Conservation (phyloP, 2,888 invertebrate genomes). For the Eupithecia tripunctaria region DNA sequence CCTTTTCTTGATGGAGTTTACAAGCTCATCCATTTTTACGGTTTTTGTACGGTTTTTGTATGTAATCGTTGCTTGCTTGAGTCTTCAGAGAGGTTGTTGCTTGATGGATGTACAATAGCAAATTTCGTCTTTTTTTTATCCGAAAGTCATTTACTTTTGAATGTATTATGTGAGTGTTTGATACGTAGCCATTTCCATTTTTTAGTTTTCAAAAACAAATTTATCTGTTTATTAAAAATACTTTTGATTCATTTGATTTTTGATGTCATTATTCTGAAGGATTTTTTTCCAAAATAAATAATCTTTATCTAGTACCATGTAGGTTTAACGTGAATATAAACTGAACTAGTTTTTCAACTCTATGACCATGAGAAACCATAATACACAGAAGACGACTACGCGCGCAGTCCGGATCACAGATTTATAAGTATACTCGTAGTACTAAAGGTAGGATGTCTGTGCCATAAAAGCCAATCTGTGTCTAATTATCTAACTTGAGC, state of each 20-base stretch:
- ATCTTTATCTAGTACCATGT: not conserved
- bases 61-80: not conserved
- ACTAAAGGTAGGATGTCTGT: too few relatives aligned
- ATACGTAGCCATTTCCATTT: not conserved
- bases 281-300: not conserved
- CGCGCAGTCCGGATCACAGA: too few relatives aligned
- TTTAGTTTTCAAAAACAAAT: not conserved
- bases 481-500: not conserved
- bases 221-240: not conserved
- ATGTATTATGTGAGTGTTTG: not conserved
- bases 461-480: too few relatives aligned
- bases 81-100: not conserved
- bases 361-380: not conserved
- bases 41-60: too few relatives aligned
- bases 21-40: constrained; percentile 61
- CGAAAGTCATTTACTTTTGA: not conserved
- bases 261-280: not conserved
- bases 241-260: not conserved
- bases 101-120: not conserved
- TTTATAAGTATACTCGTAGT: too few relatives aligned
- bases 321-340: not conserved
- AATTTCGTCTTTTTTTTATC: not conserved
- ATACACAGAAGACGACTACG: too few relatives aligned
- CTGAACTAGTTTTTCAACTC: not conserved
- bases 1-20: constrained; percentile 60